Evolutionary conservation across 2,797 vertebrate genomes (phyloP).

Genomic region (Leontopithecus rosalia): DNA sequence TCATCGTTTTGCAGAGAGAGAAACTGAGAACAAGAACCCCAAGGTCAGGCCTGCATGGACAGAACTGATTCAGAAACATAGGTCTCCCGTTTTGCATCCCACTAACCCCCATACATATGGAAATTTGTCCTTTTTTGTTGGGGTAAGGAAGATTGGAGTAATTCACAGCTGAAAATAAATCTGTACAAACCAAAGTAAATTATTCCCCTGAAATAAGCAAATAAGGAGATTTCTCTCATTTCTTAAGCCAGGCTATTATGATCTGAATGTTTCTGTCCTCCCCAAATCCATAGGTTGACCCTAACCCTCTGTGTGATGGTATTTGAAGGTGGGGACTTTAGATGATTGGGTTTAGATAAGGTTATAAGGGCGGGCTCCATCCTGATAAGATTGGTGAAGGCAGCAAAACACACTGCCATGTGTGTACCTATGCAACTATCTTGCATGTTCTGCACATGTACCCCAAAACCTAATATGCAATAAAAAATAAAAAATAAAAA

Average conservation of each 20-base stretch:
- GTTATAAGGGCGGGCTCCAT: not conserved
- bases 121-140: not conserved
- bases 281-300: rapidly evolving
- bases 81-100: no score
- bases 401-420: no score
- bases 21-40: not conserved
- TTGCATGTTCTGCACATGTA: no score
- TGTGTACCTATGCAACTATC: no score
- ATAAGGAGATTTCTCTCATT: not conserved
- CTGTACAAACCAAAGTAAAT: not conserved
- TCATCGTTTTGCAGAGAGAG: not conserved
- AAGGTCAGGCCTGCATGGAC: not conserved
- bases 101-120: rapidly evolving
- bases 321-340: not conserved
- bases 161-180: not conserved
- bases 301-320: not conserved
- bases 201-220: not conserved
- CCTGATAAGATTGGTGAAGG: rapidly evolving
- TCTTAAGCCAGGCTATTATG: not conserved
- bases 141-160: not conserved
- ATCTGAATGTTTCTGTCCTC: no score
- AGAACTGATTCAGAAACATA: not conserved
- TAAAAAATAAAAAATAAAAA: no score
- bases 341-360: not conserved
- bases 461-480: no score